Conservation (phyloP, 1,140 invertebrate genomes). For the Gyrodactylus bullatarudis region DNA sequence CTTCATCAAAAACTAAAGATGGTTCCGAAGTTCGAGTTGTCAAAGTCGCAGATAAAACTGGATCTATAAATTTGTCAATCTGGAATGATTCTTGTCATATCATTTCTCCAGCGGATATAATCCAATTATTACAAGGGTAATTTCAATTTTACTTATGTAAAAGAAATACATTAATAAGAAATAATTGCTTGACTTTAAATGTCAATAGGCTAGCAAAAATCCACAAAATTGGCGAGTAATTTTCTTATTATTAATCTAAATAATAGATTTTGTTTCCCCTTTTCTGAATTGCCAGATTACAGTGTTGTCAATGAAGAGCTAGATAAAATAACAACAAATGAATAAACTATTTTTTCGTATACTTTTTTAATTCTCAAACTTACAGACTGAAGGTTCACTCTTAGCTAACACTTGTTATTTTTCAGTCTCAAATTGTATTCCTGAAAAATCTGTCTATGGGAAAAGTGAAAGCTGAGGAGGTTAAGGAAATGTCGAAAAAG, state of each 20-base stretch:
- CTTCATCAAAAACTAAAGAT: background rate
- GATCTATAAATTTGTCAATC: background rate
- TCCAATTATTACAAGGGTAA: background rate
- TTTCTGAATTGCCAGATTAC: background rate
- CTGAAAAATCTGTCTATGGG: background rate
- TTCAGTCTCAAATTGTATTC: background rate
- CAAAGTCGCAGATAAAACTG: background rate
- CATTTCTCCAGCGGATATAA: background rate
- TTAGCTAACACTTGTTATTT: background rate
- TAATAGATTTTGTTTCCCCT: background rate
- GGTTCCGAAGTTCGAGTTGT: background rate
- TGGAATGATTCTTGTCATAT: background rate
- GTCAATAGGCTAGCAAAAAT: background rate
- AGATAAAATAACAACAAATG: background rate
- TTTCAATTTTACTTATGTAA: background rate
- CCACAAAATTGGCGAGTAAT: background rate
- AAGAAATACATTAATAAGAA: background rate
- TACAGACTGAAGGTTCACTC: too few relatives aligned
- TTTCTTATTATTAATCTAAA: background rate
- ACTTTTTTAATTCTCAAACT: too few relatives aligned
- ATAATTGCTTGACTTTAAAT: background rate
- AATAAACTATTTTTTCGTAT: too few relatives aligned
- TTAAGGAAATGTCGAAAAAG: background rate
- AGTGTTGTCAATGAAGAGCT: background rate
- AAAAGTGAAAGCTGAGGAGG: background rate